phyloP scores from a whole-genome alignment of 2,113 vertebrate species.

The Anhinga anhinga region DNA sequence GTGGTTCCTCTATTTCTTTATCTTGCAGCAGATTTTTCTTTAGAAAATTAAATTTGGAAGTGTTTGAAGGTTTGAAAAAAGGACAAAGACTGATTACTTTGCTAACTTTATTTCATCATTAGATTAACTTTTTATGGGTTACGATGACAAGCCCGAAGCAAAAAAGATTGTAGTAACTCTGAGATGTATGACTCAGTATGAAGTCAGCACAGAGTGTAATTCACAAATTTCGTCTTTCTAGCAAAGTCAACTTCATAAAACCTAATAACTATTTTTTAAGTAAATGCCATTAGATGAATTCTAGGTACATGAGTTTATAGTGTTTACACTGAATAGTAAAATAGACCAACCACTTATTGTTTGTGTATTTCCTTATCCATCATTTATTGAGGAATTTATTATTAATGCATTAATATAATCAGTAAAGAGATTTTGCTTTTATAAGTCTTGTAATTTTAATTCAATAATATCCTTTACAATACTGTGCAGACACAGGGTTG shows the following conservation, averaged over 20 bases:
- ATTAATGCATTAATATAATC: background rate
- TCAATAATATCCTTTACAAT: background rate
- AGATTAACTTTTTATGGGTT: background rate
- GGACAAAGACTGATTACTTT: background rate
- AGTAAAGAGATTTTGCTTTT: background rate
- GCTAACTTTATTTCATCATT: conserved; percentile 3
- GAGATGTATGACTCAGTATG: background rate
- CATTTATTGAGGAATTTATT: background rate
- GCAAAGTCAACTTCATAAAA: background rate
- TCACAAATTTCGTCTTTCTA: background rate
- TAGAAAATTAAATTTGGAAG: conserved; percentile 8
- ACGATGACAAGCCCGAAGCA: background rate
- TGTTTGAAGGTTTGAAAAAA: conserved; percentile 15
- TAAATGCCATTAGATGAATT: background rate
- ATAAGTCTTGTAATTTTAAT: background rate
- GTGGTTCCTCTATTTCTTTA: background rate
- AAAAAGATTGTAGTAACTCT: background rate
- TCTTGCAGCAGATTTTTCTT: conserved; percentile 2
- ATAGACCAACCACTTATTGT: background rate
- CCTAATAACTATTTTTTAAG: background rate
- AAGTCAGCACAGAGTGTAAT: background rate
- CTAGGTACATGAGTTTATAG: background rate
- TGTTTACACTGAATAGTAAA: background rate
- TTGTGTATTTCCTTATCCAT: background rate
- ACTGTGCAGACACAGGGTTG: background rate